Evolutionary conservation across 2,797 vertebrate genomes (phyloP), one percentile per base, ranked within the genome.

Genomic region (Spizella passerina): DNA sequence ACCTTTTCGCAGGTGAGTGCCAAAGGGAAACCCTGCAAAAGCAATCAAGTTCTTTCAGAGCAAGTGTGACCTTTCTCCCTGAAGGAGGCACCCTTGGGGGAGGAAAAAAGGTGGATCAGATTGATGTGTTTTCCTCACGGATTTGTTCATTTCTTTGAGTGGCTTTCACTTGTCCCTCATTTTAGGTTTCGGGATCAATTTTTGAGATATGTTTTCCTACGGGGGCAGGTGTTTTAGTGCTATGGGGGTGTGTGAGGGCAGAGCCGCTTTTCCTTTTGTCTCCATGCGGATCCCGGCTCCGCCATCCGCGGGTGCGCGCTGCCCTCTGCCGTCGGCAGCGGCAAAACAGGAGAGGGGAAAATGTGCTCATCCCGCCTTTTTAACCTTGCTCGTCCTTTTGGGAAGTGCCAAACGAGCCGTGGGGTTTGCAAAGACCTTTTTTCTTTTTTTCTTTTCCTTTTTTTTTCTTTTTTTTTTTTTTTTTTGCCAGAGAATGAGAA

Each of bases 1-100:
- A 38, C 99, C 99, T 4, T 99, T 99, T 94, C 98, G 99, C 97
- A 99, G 99, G 99, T 99, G 96, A 97, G 97, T 57, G 23, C 15
- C 30, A 23, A 46, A 49, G 59, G 6, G 12, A 50, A 70, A 68
- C 44, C 4, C 0, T 29, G 23, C 8, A 27, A 50, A 32, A 84
- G 5, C 14, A 41, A 6, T 8, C 32, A 14, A 21, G 8, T 38
- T 39, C 12, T 53, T 52, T 9, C 63, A 47, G 32, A 43, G 16
- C 12, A 13, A 30, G 18, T 18, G 38, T 64, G 34, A 10, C 32
- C n/a, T 46, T 6, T 20, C 7, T 56, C 41, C 53, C 47, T 38
- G 47, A 32, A 60, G 56, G 46, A 57, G 46, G 8, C 47, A 46
- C 34, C 24, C 18, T 7, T 5, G 29, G 4, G 5, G 5, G 13